Percentiles rank a stretch among this genome's conserved stretches.
phyloP scores from a whole-genome alignment of 2,888 invertebrate species.

The Orgyia antiqua region DNA sequence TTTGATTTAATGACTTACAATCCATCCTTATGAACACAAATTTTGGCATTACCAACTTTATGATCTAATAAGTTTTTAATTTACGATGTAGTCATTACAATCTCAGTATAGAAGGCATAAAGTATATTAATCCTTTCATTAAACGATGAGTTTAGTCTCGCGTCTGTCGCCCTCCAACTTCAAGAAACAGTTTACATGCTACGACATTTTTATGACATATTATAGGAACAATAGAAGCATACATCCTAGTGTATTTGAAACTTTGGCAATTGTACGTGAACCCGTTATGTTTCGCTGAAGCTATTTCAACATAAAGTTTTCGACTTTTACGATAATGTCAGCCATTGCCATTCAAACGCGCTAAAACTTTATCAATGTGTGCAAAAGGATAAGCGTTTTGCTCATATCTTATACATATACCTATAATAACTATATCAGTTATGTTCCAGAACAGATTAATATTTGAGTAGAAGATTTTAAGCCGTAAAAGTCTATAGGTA shows the following conservation, averaged over 20 bases:
- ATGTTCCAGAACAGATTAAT: constrained; percentile 15
- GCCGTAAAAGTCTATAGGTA: not conserved
- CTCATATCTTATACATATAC: constrained; percentile 48
- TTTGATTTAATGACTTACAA: too few species aligned
- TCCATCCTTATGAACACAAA: too few species aligned
- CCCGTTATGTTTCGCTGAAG: constrained; percentile 73
- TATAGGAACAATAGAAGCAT: constrained; percentile 60
- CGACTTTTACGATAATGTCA: constrained; percentile 77
- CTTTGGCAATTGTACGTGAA: constrained; percentile 74
- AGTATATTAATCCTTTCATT: too few species aligned
- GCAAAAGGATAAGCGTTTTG: constrained; percentile 69
- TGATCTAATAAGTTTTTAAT: too few species aligned
- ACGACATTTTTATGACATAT: constrained; percentile 69
- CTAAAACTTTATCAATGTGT: constrained; percentile 76
- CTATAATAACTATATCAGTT: constrained; percentile 15
- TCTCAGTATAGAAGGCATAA: too few species aligned
- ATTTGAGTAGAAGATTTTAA: constrained; percentile 6
- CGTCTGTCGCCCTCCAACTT: constrained; percentile 26
- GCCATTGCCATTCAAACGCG: constrained; percentile 76
- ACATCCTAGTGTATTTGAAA: constrained; percentile 70
- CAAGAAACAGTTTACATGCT: constrained; percentile 43
- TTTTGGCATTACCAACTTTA: too few species aligned
- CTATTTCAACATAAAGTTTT: constrained; percentile 71
- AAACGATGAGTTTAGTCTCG: too few species aligned
- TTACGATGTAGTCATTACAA: too few species aligned